Base-by-base conservation (phyloP, 1,140 invertebrate genomes). In the Araneus ventricosus region DNA sequence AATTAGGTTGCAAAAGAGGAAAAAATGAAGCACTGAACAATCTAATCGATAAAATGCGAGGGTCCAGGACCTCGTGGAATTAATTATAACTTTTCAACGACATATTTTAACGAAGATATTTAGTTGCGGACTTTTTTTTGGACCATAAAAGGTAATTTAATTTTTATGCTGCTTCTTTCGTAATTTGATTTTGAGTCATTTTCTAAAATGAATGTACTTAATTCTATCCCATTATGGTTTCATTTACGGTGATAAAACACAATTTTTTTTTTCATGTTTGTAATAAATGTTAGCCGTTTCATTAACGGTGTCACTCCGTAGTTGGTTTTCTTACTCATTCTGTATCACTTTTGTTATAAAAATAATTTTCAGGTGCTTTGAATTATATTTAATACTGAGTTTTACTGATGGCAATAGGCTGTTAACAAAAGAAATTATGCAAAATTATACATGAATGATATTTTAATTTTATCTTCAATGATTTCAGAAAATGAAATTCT, bases 181-280 rank as follows among this genome's bases (percentile, higher is more conserved):
- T 75, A 75, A 75, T 75, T 75, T 75, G 30, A 75, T 75, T 75
- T 75, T 75, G 34, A 34, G 70, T 37, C 17, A 75, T 75, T 75
- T 75, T 75, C 17, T 34, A 75, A 75, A 75, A 75, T 34, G 14
- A 37, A 34, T 67, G 24, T 14, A 10, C 24, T 67, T 67, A 67
- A 27, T 67, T 67, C 5, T n/a, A 67, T 30, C 27, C n/a, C 0
- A 67, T 67, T 67, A 67, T 14, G 63, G n/a, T 27, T 30, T 67
- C 27, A 67, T 67, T 67, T 67, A 67, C 27, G 24, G 8, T 67
- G 10, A 61, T 52, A 17, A 52, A 52, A 52, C 17, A 20, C 0
- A 6, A 10, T 30, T 10, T 67, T 67, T 30, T 67, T 67, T 24
- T 5, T n/a, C 63, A 1, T 67, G 63, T 27, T 67, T 67, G 0